phyloP scores from a whole-genome alignment of 2,888 invertebrate species.

The Dendrolimus pini region DNA sequence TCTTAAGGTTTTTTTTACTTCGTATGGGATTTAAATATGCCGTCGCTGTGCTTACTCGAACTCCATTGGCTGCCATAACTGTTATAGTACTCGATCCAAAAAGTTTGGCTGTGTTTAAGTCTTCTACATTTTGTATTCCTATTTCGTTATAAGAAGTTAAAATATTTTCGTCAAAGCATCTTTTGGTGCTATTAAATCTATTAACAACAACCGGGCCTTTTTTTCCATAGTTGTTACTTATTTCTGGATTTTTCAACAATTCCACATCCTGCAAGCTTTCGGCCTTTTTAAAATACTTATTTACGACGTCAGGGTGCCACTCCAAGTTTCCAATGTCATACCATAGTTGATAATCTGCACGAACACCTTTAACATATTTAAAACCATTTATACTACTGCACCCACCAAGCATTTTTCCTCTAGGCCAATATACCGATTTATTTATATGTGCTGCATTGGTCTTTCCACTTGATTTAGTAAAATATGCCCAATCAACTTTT shows the following conservation, averaged over 20 bases:
- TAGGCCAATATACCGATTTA: constrained; percentile 53
- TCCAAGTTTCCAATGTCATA: constrained; percentile 52
- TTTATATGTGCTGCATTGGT: constrained; percentile 78
- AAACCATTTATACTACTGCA: constrained; percentile 70
- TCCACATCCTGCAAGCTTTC: constrained; percentile 14
- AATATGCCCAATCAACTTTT: constrained; percentile 87
- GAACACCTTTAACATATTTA: constrained; percentile 68
- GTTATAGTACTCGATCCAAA: constrained; percentile 57
- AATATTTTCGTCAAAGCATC: constrained; percentile 18
- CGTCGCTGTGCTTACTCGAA: constrained; percentile 57
- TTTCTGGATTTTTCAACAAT: constrained; percentile 4
- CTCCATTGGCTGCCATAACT: constrained; percentile 55
- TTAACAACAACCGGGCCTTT: constrained; percentile 15
- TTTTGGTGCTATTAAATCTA: constrained; percentile 10
- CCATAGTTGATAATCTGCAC: constrained; percentile 64
- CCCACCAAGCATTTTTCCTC: constrained; percentile 78
- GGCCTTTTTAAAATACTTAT: constrained; percentile 15
- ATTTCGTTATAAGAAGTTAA: constrained; percentile 47
- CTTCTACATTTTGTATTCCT: constrained; percentile 44
- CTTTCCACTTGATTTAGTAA: constrained; percentile 83
- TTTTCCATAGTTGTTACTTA: constrained; percentile 12
- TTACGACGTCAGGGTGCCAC: constrained; percentile 16
- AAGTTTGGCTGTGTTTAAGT: constrained; percentile 45
- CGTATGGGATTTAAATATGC: constrained; percentile 51
- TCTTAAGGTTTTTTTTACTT: constrained; percentile 37